A percentile compares a stretch with the other conserved stretches of the same genome.
Conservation (phyloP, 1,140 invertebrate genomes). For the Caerostris extrusa region DNA sequence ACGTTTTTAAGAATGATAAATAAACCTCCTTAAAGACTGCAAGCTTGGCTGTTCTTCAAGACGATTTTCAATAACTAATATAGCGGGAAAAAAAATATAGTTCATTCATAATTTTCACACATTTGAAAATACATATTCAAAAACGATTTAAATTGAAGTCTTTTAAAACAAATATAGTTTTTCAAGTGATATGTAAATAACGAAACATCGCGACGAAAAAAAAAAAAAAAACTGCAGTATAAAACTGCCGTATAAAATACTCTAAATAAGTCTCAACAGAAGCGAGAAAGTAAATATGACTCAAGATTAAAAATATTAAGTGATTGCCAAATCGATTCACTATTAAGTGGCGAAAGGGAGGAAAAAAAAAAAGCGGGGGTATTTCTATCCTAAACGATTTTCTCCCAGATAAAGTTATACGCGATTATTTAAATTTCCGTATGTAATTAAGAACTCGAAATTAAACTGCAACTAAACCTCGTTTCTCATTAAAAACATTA, state of each 20-base stretch:
- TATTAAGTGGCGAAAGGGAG: neutral
- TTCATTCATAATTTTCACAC: neutral
- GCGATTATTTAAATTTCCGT: slow-evolving; percentile 67
- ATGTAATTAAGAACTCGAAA: slow-evolving; percentile 71
- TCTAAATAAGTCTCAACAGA: no score
- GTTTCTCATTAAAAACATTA: slow-evolving; percentile 71
- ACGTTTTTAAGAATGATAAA: neutral
- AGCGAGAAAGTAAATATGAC: slow-evolving; percentile 46
- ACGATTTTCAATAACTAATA: neutral
- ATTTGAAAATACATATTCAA: neutral
- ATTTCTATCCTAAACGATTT: slow-evolving; percentile 26
- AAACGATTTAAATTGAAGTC: slow-evolving; percentile 37
- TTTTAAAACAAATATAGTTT: slow-evolving; percentile 1
- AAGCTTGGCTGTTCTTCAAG: neutral
- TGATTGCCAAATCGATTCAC: slow-evolving; percentile 39
- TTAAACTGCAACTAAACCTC: slow-evolving; percentile 64
- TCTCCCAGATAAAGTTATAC: slow-evolving; percentile 25
- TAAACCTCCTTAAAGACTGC: slow-evolving; percentile 22
- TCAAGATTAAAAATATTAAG: slow-evolving; percentile 69
- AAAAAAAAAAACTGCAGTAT: slow-evolving; percentile 25
- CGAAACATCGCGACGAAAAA: slow-evolving; percentile 23
- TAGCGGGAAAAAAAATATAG: neutral
- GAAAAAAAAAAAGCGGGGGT: neutral
- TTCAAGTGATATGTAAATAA: slow-evolving; percentile 66
- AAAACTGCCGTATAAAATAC: neutral